These are phyloP conservation scores for Beris chalybata DNA, from an alignment of 2,888 invertebrate genomes.

Conservation along the genomic window DNA sequence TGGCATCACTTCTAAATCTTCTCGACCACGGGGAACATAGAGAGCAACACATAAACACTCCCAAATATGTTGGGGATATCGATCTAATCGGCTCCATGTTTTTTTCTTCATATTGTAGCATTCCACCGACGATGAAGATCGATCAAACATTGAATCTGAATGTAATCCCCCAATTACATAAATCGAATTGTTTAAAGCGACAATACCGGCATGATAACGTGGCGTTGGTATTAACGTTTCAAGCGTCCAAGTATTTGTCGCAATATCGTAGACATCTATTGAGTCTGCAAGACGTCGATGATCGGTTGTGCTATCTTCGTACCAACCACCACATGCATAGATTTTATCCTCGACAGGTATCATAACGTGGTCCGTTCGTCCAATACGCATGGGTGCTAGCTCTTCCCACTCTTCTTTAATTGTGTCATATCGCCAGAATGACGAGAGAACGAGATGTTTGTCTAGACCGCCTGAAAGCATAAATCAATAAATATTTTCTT, in stretches of 20 bases:
- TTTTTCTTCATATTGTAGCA: slow-evolving; percentile 65
- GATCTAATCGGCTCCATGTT: slow-evolving; percentile 65
- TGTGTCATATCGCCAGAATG: slow-evolving; percentile 60
- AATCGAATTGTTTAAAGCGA: slow-evolving; percentile 63
- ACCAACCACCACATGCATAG: slow-evolving; percentile 70
- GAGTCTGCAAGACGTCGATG: slow-evolving; percentile 62
- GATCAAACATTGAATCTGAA: slow-evolving; percentile 67
- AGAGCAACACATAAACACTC: slow-evolving; percentile 69
- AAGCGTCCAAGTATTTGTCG: slow-evolving; percentile 62
- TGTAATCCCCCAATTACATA: slow-evolving; percentile 72
- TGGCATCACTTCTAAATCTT: slow-evolving; percentile 41
- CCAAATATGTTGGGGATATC: slow-evolving; percentile 71
- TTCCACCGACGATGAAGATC: slow-evolving; percentile 68
- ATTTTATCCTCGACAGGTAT: slow-evolving; percentile 61
- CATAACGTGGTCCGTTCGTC: slow-evolving; percentile 69
- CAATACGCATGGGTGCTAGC: slow-evolving; percentile 61
- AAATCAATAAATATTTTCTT: slow-evolving; percentile 1
- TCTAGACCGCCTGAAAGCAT: slow-evolving; percentile 50
- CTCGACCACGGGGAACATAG: slow-evolving; percentile 63
- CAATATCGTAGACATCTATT: slow-evolving; percentile 66
- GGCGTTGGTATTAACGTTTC: slow-evolving; percentile 67
- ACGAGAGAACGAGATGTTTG: slow-evolving; percentile 55
- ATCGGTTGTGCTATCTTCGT: slow-evolving; percentile 60
- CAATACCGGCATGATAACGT: slow-evolving; percentile 69
- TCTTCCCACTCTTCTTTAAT: slow-evolving; percentile 60